These are phyloP conservation scores for Apistogramma diplotaenia DNA, from an alignment of 2,113 vertebrate species.

Conservation along the genomic window DNA sequence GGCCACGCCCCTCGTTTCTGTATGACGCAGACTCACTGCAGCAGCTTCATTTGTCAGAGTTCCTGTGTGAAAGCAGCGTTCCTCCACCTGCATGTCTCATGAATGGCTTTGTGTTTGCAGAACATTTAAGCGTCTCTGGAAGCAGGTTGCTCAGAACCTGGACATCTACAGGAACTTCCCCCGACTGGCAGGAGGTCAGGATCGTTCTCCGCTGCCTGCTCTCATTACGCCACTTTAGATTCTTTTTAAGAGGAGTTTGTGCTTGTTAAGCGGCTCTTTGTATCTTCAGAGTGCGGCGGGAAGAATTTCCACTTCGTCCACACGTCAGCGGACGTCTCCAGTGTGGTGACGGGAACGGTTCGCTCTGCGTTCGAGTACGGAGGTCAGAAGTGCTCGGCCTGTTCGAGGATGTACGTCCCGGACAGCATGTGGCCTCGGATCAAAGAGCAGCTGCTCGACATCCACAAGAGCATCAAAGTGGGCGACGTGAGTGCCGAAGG, in stretches of 20 bases:
- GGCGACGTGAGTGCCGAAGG: slow-evolving; percentile 84
- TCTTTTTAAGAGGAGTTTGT: background rate
- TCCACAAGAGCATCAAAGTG: slow-evolving; percentile 83
- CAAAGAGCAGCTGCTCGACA: slow-evolving; percentile 82
- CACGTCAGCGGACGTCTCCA: slow-evolving; percentile 82
- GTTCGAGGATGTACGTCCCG: slow-evolving; percentile 91
- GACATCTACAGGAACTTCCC: slow-evolving; percentile 89
- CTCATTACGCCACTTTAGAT: background rate
- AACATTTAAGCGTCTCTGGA: slow-evolving; percentile 95
- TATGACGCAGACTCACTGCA: background rate
- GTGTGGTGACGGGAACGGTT: slow-evolving; percentile 87
- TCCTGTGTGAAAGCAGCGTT: background rate
- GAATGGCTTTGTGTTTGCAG: slow-evolving; percentile 62
- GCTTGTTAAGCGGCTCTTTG: rapidly evolving
- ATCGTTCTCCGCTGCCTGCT: background rate
- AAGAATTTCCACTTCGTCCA: slow-evolving; percentile 99
- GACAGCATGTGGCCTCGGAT: slow-evolving; percentile 87
- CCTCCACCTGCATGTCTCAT: too few relatives aligned
- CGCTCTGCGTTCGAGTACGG: slow-evolving; percentile 94
- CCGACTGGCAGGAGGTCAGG: slow-evolving; percentile 85
- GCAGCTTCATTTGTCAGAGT: background rate
- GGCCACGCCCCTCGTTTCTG: too few relatives aligned
- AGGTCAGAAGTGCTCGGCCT: slow-evolving; percentile 96
- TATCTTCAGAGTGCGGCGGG: slow-evolving; percentile 87
- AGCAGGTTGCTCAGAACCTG: slow-evolving; percentile 90